Evolutionary conservation across 2,888 invertebrate species (phyloP).

Genomic region (Epicampocera succincta): DNA sequence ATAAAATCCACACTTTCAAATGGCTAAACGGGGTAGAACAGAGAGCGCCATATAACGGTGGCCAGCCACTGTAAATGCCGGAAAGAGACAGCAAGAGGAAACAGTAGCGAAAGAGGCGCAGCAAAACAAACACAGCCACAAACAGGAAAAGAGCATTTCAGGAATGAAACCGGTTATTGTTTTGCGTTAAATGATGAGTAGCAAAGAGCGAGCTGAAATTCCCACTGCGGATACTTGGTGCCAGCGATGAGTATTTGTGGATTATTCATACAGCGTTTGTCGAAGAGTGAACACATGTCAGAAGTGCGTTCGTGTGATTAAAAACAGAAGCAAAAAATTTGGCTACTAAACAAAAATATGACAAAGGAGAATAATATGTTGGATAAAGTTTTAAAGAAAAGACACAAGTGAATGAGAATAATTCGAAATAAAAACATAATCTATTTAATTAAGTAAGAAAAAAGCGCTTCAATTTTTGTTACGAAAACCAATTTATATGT

Average conservation of each 20-base stretch:
- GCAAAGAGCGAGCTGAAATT: conserved; percentile 53
- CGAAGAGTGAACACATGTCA: conserved; percentile 79
- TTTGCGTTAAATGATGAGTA: conserved; percentile 19
- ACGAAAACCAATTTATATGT: too few relatives aligned
- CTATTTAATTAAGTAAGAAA: too few relatives aligned
- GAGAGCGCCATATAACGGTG: conserved; percentile 2
- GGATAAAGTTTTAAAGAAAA: conserved; percentile 14
- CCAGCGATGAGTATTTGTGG: conserved; percentile 73
- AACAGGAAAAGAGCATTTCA: conserved; percentile 12
- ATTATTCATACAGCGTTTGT: conserved; percentile 81
- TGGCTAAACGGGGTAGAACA: conserved; percentile 13
- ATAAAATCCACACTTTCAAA: conserved; percentile 65
- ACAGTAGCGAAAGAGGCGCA: not conserved
- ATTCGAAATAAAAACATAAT: too few relatives aligned
- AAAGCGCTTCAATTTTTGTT: too few relatives aligned
- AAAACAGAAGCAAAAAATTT: conserved; percentile 29
- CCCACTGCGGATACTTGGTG: conserved; percentile 75
- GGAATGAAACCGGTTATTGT: conserved; percentile 40
- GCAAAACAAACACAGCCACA: not conserved
- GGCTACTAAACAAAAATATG: conserved; percentile 42
- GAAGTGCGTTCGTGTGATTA: conserved; percentile 51
- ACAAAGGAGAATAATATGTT: not conserved
- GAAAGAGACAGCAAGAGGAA: conserved; percentile 12
- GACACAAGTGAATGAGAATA: conserved; percentile 8
- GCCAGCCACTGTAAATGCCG: not conserved